These are phyloP conservation scores for Vulpes ferrilata DNA, from an alignment of 2,113 vertebrate species.

Conservation along the genomic window DNA sequence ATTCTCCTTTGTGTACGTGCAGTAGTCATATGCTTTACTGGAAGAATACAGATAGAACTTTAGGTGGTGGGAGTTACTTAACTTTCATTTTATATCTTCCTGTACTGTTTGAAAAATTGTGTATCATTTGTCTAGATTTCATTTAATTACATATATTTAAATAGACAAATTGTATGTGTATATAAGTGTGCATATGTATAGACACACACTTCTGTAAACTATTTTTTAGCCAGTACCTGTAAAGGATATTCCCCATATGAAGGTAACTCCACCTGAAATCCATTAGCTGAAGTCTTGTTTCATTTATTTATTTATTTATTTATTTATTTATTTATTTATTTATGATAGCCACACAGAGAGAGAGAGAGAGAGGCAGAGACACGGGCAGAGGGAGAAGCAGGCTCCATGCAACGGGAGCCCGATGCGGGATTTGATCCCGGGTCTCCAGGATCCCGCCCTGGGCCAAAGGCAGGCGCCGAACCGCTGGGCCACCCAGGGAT, in stretches of 20 bases:
- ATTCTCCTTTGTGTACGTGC: neutral
- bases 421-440: too few species aligned
- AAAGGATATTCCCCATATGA: neutral
- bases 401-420: too few species aligned
- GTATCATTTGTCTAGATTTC: conserved; percentile 8
- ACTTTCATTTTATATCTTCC: neutral
- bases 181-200: neutral
- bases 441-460: too few species aligned
- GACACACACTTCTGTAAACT: neutral
- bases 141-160: conserved; percentile 20
- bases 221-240: neutral
- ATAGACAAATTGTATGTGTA: neutral
- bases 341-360: too few species aligned
- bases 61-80: neutral
- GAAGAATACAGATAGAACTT: neutral
- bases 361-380: too few species aligned
- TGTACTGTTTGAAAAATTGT: conserved; percentile 32
- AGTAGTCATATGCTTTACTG: neutral
- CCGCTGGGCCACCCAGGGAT: too few species aligned
- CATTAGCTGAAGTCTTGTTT: neutral
- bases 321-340: too few species aligned
- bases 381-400: too few species aligned
- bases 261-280: neutral
- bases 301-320: neutral
- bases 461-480: too few species aligned